These are phyloP conservation scores for Megaleporinus macrocephalus DNA, from an alignment of 2,113 vertebrate species.

Conservation along the genomic window DNA sequence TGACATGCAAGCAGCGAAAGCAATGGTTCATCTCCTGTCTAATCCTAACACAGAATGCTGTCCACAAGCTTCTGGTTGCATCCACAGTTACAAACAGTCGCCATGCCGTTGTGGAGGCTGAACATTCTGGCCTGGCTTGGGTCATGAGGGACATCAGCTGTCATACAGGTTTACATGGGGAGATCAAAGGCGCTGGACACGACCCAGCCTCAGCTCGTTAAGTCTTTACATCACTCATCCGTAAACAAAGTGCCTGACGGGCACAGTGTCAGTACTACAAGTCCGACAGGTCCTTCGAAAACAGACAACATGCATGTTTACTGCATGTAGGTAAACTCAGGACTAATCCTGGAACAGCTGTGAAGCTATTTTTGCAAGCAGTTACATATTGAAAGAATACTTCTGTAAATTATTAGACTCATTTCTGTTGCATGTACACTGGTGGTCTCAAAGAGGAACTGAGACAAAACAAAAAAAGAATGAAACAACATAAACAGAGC, in stretches of 20 bases:
- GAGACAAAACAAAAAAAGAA: no score
- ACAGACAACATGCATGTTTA: neutral
- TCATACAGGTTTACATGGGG: slow-evolving; percentile 38
- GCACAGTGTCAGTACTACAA: no score
- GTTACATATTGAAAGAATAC: no score
- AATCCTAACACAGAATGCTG: slow-evolving; percentile 55
- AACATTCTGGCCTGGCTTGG: slow-evolving; percentile 62
- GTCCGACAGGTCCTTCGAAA: neutral
- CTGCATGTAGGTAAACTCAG: neutral
- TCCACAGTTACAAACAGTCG: slow-evolving; percentile 58
- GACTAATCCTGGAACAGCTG: no score
- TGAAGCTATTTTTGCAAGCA: neutral
- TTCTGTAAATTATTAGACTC: no score
- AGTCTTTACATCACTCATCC: neutral
- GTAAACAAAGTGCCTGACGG: neutral
- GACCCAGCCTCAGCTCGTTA: neutral
- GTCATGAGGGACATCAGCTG: slow-evolving; percentile 58
- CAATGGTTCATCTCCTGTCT: neutral
- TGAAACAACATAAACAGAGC: no score
- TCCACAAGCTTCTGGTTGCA: slow-evolving; percentile 60
- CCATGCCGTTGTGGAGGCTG: slow-evolving; percentile 54
- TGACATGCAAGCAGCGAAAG: no score
- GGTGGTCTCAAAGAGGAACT: no score
- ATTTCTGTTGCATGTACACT: no score
- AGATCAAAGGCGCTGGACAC: slow-evolving; percentile 5